These are phyloP conservation scores for Apodemus agrarius DNA, from an alignment of 2,797 vertebrate species.

Conservation along the genomic window DNA sequence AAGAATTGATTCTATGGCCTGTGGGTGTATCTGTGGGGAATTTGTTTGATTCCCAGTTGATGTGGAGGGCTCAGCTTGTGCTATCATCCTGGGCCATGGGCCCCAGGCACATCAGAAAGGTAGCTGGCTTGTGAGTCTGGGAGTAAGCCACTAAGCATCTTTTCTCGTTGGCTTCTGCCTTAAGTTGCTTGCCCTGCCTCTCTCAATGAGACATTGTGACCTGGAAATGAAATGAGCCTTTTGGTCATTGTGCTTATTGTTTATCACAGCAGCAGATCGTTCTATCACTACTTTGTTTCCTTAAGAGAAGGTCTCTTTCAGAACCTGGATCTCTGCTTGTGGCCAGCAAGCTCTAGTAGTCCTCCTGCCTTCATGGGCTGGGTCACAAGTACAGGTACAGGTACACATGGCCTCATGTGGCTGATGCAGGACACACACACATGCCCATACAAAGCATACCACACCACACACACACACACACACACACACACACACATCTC, in stretches of 20 bases:
- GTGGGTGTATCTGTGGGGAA: neutral
- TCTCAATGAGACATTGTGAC: neutral
- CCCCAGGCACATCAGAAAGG: neutral
- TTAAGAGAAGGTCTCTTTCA: neutral
- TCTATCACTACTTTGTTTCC: neutral
- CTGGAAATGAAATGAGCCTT: neutral
- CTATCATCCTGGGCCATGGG: neutral
- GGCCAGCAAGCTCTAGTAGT: neutral
- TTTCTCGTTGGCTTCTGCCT: neutral
- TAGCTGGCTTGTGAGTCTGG: neutral
- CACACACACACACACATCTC: neutral
- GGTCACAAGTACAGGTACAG: neutral
- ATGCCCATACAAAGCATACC: too few relatives aligned
- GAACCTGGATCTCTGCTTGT: neutral
- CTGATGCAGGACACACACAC: too few relatives aligned
- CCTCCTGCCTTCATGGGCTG: neutral
- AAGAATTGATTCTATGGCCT: neutral
- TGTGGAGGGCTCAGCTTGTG: neutral
- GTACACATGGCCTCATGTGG: neutral
- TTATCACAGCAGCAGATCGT: neutral
- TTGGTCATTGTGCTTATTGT: neutral
- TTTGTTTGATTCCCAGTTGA: neutral
- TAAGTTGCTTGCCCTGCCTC: neutral
- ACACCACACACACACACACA: too few relatives aligned
- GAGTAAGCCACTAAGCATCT: neutral